Evolutionary conservation across 1,140 invertebrate species (phyloP), one percentile per base, ranked within the genome.

Genomic region (Cataglyphis hispanica): DNA sequence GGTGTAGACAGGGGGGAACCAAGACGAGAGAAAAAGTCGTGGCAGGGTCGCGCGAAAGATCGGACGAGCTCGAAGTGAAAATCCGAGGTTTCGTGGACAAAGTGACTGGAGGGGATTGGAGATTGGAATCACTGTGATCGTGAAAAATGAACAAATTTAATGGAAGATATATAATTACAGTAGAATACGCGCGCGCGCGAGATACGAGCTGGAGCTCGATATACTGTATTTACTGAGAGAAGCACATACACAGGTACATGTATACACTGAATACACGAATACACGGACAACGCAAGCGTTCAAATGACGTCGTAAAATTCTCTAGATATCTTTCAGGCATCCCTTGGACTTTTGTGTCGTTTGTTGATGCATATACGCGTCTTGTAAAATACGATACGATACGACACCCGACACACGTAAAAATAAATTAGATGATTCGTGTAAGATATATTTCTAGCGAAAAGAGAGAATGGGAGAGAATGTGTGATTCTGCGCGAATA

Each of bases 391-490:
- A 90, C 85, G 87, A 60, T 90, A 90, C 84, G 87, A 60, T 77
- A 90, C 61, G 40, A 83, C 81, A 58, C 34, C 8, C 22, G 50
- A 67, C 63, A 69, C 76, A 72, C 86, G 61, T 87, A 85, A 89
- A 31, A 43, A 87, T 90, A 89, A 90, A 84, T 81, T 86, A 88
- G 84, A 84, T 76, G 80, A 87, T 91, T 84, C 63, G 60, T 91
- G 90, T 91, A 91, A 91, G 86, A 91, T 91, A 91, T 80, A 81
- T 89, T 89, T 91, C 77, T 85, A 89, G 81, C 56, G 88, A 76
- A 16, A n/a, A 13, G 10, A 66, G 34, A n/a, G n/a, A n/a, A 60
- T 16, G 60, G 43, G 31, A 40, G 27, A 6, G 84, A 86, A 63
- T 70, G 76, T 70, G 84, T 56, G 67, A 16, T 46, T 37, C 6